Conservation (phyloP, 1,140 invertebrate genomes). For the Drosophila sturtevanti region DNA sequence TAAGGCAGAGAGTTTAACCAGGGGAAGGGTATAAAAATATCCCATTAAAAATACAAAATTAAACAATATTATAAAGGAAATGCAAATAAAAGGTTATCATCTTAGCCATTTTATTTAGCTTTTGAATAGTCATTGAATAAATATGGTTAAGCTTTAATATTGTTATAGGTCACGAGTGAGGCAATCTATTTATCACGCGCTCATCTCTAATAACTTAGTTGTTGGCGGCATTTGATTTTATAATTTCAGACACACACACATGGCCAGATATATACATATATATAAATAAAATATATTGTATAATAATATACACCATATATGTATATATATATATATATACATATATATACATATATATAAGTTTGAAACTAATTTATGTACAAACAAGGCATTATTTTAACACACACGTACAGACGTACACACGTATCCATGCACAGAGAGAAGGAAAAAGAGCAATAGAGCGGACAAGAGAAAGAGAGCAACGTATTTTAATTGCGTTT, state of each 20-base stretch:
- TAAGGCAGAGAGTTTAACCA: too few species aligned
- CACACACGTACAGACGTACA: constrained; percentile 39
- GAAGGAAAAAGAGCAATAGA: constrained; percentile 3
- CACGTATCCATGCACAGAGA: constrained; percentile 29
- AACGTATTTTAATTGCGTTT: constrained; percentile 57
- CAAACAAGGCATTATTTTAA: constrained; percentile 78
- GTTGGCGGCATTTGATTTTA: constrained; percentile 24
- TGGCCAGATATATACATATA: constrained; percentile 23
- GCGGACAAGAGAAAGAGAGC: constrained; percentile 13
- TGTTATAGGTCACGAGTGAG: constrained; percentile 1
- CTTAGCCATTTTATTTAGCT: too few species aligned
- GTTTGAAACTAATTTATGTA: constrained; percentile 72
- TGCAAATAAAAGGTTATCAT: too few species aligned
- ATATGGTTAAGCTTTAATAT: not conserved
- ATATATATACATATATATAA: constrained; percentile 19
- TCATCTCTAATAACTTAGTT: constrained; percentile 6
- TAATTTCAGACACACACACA: constrained; percentile 41
- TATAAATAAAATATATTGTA: constrained; percentile 25
- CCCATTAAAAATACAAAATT: too few species aligned
- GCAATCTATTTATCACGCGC: not conserved
- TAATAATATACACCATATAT: constrained; percentile 32
- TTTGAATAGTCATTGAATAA: too few species aligned
- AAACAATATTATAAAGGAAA: too few species aligned
- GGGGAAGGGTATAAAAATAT: too few species aligned
- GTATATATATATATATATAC: not conserved